Conservation (phyloP, 2,797 vertebrate species). For the Micrastur ruficollis region DNA sequence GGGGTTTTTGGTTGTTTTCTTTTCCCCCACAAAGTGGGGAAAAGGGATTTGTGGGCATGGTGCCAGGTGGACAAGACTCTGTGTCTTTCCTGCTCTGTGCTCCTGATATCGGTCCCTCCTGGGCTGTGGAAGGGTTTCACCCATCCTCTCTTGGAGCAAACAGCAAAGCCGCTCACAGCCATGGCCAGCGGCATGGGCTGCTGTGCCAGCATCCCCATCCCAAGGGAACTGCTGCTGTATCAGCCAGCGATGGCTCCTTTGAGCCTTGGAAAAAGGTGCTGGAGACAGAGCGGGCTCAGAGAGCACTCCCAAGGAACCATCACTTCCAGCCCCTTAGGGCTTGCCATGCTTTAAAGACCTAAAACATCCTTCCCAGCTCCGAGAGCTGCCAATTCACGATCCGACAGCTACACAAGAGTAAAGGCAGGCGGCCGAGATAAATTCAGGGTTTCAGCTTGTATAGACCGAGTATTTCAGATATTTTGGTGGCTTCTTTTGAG, state of each 20-base stretch:
- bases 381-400: background rate
- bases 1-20: too few relatives aligned
- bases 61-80: accelerated
- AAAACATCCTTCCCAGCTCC: background rate
- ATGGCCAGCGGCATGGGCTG: background rate
- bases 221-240: background rate
- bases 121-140: background rate
- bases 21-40: too few relatives aligned
- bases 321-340: background rate
- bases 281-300: background rate
- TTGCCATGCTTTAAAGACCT: background rate
- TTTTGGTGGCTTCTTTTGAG: background rate
- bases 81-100: background rate
- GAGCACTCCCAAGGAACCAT: accelerated
- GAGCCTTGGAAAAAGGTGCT: background rate
- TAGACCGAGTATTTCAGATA: background rate
- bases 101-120: too few relatives aligned
- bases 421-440: background rate
- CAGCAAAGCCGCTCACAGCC: background rate
- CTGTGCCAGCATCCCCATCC: background rate
- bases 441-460: background rate
- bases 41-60: accelerated
- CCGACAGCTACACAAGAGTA: accelerated
- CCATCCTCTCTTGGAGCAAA: accelerated
- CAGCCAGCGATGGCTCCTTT: accelerated